These are phyloP conservation scores for Danio choprae DNA, from an alignment of 2,797 vertebrate genomes.

Conservation along the genomic window DNA sequence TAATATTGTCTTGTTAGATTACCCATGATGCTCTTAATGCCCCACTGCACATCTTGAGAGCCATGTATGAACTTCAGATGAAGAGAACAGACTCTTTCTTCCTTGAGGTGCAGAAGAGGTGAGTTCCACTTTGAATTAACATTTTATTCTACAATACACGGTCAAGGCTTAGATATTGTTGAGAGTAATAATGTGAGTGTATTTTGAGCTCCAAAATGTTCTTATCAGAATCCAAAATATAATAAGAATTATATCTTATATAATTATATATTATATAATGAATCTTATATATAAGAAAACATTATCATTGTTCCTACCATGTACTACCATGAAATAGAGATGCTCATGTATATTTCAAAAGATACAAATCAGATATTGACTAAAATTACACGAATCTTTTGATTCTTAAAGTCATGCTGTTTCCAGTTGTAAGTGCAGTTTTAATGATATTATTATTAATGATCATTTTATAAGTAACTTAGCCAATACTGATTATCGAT, in stretches of 20 bases:
- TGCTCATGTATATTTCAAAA: too few species aligned
- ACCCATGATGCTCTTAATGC: constrained; percentile 95
- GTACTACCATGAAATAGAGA: too few species aligned
- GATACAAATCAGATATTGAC: neutral
- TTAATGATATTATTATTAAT: too few species aligned
- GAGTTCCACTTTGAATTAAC: constrained; percentile 34
- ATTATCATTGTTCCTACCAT: too few species aligned
- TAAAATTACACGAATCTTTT: neutral
- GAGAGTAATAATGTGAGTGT: neutral
- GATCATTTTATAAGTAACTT: too few species aligned
- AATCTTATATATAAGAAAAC: too few species aligned
- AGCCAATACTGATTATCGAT: too few species aligned
- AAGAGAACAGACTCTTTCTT: constrained; percentile 96
- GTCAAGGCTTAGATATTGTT: neutral
- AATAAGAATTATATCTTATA: too few species aligned
- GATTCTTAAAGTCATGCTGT: neutral
- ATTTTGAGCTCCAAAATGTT: neutral
- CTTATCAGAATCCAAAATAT: too few species aligned
- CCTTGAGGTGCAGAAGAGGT: constrained; percentile 96
- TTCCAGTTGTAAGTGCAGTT: too few species aligned
- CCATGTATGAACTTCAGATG: constrained; percentile 97
- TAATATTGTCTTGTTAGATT: constrained; percentile 77
- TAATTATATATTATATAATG: too few species aligned
- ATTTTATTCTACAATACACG: neutral
- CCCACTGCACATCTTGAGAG: constrained; percentile 92